Conservation (phyloP, 2,888 invertebrate genomes). For the Gasteruption jaculator region DNA sequence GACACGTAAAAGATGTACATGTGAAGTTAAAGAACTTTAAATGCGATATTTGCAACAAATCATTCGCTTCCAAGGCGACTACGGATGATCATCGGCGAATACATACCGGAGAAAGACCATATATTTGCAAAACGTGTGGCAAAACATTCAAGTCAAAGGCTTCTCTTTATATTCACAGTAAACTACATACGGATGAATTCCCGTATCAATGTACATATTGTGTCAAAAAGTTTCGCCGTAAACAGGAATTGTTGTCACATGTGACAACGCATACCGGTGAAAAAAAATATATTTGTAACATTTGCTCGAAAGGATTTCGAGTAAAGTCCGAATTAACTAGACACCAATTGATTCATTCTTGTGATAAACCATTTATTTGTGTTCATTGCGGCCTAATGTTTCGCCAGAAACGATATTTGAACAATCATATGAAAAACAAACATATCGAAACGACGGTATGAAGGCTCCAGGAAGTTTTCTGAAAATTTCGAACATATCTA, state of each 20-base stretch:
- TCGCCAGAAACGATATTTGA: conserved; percentile 56
- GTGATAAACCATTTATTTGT: conserved; percentile 54
- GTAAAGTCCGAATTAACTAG: conserved; percentile 59
- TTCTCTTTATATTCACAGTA: conserved; percentile 52
- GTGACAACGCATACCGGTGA: conserved; percentile 57
- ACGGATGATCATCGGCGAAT: conserved; percentile 47
- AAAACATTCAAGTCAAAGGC: conserved; percentile 52
- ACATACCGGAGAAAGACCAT: conserved; percentile 46
- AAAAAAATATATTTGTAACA: conserved; percentile 54
- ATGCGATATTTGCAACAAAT: conserved; percentile 43
- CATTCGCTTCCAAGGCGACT: conserved; percentile 47
- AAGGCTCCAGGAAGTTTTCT: conserved; percentile 12
- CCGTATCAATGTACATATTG: conserved; percentile 53
- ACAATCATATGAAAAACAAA: conserved; percentile 54
- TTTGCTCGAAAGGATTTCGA: conserved; percentile 56
- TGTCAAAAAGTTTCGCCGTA: conserved; percentile 56
- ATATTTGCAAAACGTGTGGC: conserved; percentile 52
- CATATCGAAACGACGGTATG: conserved; percentile 41
- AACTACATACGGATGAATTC: conserved; percentile 52
- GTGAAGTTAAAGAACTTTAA: conserved; percentile 42
- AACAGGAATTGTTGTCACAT: conserved; percentile 56
- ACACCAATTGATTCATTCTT: conserved; percentile 56
- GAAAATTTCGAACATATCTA: conserved; percentile 21
- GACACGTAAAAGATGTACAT: conserved; percentile 48
- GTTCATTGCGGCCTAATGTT: conserved; percentile 52